These are phyloP conservation scores for Drosophila hydei DNA, from an alignment of 1,140 invertebrate species.

Conservation along the genomic window DNA sequence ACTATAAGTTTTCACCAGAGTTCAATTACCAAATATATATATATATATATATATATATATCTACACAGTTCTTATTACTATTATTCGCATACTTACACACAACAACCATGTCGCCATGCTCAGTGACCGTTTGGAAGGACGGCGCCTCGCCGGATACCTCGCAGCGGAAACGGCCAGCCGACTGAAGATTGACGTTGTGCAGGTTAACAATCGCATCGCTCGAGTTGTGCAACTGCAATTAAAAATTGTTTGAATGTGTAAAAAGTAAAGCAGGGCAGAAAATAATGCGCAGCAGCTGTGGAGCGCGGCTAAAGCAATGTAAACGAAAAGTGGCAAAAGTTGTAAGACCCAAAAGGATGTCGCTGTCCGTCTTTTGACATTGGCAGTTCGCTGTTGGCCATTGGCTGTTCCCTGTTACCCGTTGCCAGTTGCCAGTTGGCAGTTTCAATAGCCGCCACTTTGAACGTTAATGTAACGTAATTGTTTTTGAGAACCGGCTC, in stretches of 20 bases:
- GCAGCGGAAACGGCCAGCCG: slow-evolving; percentile 91
- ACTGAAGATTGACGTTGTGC: slow-evolving; percentile 89
- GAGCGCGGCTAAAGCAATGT: slow-evolving; percentile 46
- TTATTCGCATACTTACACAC: slow-evolving; percentile 87
- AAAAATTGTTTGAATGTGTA: slow-evolving; percentile 67
- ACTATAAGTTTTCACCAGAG: slow-evolving; percentile 61
- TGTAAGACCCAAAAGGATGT: slow-evolving; percentile 40
- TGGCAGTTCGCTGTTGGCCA: not conserved
- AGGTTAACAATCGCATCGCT: slow-evolving; percentile 90
- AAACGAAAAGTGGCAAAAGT: slow-evolving; percentile 60
- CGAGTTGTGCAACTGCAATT: slow-evolving; percentile 89
- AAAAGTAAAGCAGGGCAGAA: not conserved
- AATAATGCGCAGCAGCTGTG: slow-evolving; percentile 27
- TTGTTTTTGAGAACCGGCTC: slow-evolving; percentile 71
- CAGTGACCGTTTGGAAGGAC: slow-evolving; percentile 90
- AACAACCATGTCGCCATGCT: slow-evolving; percentile 90
- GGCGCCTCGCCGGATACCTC: slow-evolving; percentile 94
- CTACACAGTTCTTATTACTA: slow-evolving; percentile 2
- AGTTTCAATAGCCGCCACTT: slow-evolving; percentile 64
- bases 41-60: not conserved
- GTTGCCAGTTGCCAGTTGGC: slow-evolving; percentile 38
- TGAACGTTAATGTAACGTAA: slow-evolving; percentile 76
- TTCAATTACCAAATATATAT: slow-evolving; percentile 7
- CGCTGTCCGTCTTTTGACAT: slow-evolving; percentile 10
- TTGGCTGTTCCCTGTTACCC: not conserved